Evolutionary conservation across 1,140 invertebrate species (phyloP), one percentile per base, ranked within the genome.

Genomic region (Drosophila pandora): DNA sequence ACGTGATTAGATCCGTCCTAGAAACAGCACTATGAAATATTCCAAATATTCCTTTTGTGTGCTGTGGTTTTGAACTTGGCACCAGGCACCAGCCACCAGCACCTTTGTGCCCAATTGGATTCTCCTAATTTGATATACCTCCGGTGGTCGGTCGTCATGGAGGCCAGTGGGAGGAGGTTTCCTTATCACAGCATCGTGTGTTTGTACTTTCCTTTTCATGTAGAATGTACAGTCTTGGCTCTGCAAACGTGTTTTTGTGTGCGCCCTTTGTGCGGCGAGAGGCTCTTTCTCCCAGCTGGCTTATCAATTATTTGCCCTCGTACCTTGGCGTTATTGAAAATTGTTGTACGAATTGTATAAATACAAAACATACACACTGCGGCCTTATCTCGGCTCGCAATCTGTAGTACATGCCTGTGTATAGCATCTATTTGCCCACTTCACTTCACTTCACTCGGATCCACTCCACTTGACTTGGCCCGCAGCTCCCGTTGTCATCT

Each of bases 221-320:
- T 17, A 17, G 17, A 17, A 8, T 47, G 17, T n/a, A n/a, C n/a
- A n/a, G n/a, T n/a, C n/a, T n/a, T n/a, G n/a, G n/a, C n/a, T n/a
- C n/a, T n/a, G n/a, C n/a, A 37, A 37, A 30, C 3, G 22, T 53
- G 47, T 43, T 12, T 30, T 28, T 13, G 13, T 50, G n/a, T 58
- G 21, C 30, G 70, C 41, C 60, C 50, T 63, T 60, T 60, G 55
- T 64, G 41, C 63, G 50, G 41, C 63, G 50, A 50, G 48, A 41
- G 48, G 0, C 23, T n/a, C 22, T 28, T 7, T n/a, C 22, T 47
- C 64, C 28, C 54, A 53, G 59, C 47, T 62, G 21, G 28, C 82
- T 87, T 85, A 87, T 85, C 81, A 85, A 71, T 75, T 71, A 39
- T 56, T 70, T 70, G 48, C 3, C 17, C 43, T 22, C 43, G 43